phyloP scores from a whole-genome alignment of 2,888 invertebrate species.

The Flabesymbios commensalis region DNA sequence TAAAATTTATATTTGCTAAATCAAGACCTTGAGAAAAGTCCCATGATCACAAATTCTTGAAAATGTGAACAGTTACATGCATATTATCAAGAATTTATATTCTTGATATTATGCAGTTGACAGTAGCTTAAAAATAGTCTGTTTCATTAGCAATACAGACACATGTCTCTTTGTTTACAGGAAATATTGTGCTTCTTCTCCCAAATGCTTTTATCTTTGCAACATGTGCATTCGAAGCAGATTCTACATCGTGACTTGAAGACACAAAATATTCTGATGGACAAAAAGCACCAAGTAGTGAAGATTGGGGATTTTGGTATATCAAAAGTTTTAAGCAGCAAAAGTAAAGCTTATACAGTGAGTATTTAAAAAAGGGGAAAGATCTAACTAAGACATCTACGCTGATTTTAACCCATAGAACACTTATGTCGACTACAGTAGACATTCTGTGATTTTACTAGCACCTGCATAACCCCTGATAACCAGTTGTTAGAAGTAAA shows the following conservation, averaged over 20 bases:
- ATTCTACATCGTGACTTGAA: slow-evolving; percentile 84
- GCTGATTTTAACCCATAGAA: too few species aligned
- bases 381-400: too few species aligned
- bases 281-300: slow-evolving; percentile 70
- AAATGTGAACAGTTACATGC: not conserved
- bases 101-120: too few species aligned
- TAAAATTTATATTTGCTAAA: not conserved
- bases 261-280: slow-evolving; percentile 82
- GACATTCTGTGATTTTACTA: too few species aligned
- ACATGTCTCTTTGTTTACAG: slow-evolving; percentile 64
- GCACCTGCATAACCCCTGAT: too few species aligned
- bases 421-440: too few species aligned
- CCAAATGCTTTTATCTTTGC: slow-evolving; percentile 76
- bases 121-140: too few species aligned
- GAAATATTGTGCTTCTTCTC: slow-evolving; percentile 72
- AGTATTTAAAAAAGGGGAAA: slow-evolving; percentile 29
- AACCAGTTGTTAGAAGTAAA: too few species aligned
- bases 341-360: slow-evolving; percentile 64
- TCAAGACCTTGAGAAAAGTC: too few species aligned
- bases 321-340: slow-evolving; percentile 74
- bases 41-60: too few species aligned
- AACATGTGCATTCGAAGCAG: slow-evolving; percentile 78
- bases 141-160: too few species aligned
- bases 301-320: slow-evolving; percentile 87
- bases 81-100: too few species aligned